Evolutionary conservation across 1,140 invertebrate species (phyloP).

Genomic region (Wiebesia pumilae): DNA sequence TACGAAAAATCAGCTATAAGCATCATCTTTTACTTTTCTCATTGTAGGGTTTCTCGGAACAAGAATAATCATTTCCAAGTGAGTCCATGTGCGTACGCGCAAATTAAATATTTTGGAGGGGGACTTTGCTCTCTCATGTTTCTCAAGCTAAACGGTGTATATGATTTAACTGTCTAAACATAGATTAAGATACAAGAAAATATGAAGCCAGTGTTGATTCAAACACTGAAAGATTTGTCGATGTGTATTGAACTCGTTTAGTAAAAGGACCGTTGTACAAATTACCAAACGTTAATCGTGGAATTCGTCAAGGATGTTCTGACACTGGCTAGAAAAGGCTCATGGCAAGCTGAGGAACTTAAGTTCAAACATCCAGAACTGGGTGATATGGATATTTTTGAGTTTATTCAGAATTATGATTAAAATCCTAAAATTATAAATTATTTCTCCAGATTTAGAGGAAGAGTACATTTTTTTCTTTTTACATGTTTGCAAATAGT

Average conservation of each 20-base stretch:
- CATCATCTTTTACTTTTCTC: too few species aligned
- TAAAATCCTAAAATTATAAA: too few species aligned
- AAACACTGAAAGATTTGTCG: neutral
- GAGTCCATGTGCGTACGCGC: too few species aligned
- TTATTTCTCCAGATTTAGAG: too few species aligned
- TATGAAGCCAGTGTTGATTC: neutral
- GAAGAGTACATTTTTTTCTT: too few species aligned
- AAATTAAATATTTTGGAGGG: too few species aligned
- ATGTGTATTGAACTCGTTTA: neutral
- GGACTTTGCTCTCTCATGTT: neutral
- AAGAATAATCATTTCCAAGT: neutral
- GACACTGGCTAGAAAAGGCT: neutral
- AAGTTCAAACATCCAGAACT: neutral
- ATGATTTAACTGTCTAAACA: neutral
- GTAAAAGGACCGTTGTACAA: neutral
- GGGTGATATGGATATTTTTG: too few species aligned
- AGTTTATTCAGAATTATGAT: too few species aligned
- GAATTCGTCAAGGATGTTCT: constrained; percentile 9
- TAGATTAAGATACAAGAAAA: neutral
- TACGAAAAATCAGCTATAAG: neutral
- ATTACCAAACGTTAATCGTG: neutral
- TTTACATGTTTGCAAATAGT: too few species aligned
- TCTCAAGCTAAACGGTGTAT: neutral
- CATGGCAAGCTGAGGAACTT: neutral
- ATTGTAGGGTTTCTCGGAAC: neutral